Evolutionary conservation across 2,113 vertebrate genomes (phyloP).

Genomic region (human (Homo sapiens)): GRCh38 chr7:106614501-106615000

Average conservation of each 20-base stretch:
- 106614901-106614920: background rate
- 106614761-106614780: background rate
- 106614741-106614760: background rate
- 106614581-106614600: background rate
- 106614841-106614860: slow-evolving; percentile 13
- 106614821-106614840: background rate
- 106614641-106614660: background rate
- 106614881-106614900: background rate
- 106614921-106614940: background rate
- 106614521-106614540: background rate
- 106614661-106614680: background rate
- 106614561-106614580: background rate
- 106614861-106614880: background rate
- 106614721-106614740: background rate
- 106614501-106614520: background rate
- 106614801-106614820: background rate
- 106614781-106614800: slow-evolving; percentile 5
- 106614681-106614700: background rate
- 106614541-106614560: background rate
- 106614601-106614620: background rate
- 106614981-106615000: background rate
- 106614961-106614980: background rate
- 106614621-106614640: background rate
- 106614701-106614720: background rate
- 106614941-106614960: background rate